Evolutionary conservation across 2,888 invertebrate genomes (phyloP), one percentile per base, ranked within the genome.

Genomic region (Athalia circularis): DNA sequence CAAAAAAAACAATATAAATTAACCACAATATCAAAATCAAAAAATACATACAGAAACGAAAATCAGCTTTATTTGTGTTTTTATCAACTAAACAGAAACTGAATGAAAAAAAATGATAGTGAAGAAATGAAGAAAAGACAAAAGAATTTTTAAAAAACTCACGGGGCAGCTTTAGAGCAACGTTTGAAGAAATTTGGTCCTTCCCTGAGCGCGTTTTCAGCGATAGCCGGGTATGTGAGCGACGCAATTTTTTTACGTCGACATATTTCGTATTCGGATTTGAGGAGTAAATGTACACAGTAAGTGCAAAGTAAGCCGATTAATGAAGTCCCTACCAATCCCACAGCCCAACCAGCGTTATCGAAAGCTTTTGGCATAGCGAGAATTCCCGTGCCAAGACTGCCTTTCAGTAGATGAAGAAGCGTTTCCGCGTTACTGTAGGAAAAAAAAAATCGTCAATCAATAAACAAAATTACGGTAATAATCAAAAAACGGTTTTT

Each of bases 281-380:
- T 93, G 43, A 98, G 94, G 81, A 99, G 92, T 81, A 98, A 92
- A 88, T 98, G 97, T 91, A 99, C 98, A 88, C 98, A 98, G 90
- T 98, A 98, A 4, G 97, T 96, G 91, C 98, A 98, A 54, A 99
- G 93, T 45, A 96, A 90, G 0, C 98, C 98, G 83, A 99, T 96
- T 4, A 96, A 85, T 9, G 96, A 89, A 0, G 98, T 95, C 6
- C 97, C 96, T 29, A 96, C 91, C 1, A 94, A 88, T 8, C 98
- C 98, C 4, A 97, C 93, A 79, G 94, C 91, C 84, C 96, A 94
- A 3, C 98, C 98, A 0, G 97, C 93, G 88, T 97, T 94, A 83
- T 93, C 92, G 88, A 98, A 96, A 0, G 97, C 97, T 82, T 94
- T 93, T 0, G 98, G 97, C 95, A 98, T 96, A 4, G 98, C 97